Percentiles rank a stretch among this genome's conserved stretches.
These are phyloP conservation scores for Misgurnus mizolepis DNA, from an alignment of 2,113 vertebrate genomes.

Conservation along the genomic window DNA sequence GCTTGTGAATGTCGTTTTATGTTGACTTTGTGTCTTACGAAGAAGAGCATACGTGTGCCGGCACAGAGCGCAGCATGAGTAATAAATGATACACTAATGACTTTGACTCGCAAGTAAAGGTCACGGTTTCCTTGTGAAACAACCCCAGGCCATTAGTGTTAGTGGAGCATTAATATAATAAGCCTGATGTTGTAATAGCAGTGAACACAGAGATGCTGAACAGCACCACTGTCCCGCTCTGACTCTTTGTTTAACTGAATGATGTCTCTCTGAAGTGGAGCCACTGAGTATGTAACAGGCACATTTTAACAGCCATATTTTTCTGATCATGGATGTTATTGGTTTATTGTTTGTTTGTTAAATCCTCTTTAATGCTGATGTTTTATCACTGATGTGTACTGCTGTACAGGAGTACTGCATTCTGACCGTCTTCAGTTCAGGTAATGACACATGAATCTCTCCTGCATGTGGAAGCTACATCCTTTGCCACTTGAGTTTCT, in stretches of 20 bases:
- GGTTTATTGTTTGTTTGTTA: not conserved
- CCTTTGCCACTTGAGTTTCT: conserved; percentile 12
- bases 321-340: not conserved
- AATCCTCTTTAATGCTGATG: conserved; percentile 62
- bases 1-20: not conserved
- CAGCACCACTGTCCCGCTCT: not conserved
- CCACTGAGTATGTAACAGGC: conserved; percentile 25
- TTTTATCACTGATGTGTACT: conserved; percentile 70
- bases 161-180: conserved; percentile 27
- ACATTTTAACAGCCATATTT: not conserved
- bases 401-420: conserved; percentile 80
- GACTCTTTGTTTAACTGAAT: too few species aligned
- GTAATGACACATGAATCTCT: conserved; percentile 77
- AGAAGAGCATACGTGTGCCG: not conserved
- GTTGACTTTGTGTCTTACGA: not conserved
- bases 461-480: conserved; percentile 67
- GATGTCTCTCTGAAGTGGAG: conserved; percentile 15
- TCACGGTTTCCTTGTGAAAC: conserved; percentile 1
- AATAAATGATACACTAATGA: conserved; percentile 13
- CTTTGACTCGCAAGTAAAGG: conserved; percentile 26
- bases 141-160: conserved; percentile 12
- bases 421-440: conserved; percentile 81
- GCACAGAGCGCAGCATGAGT: not conserved
- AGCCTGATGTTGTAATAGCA: conserved; percentile 22
- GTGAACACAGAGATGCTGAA: not conserved